Evolutionary conservation across 2,888 invertebrate genomes (phyloP).

Genomic region (Eupithecia pulchellata): DNA sequence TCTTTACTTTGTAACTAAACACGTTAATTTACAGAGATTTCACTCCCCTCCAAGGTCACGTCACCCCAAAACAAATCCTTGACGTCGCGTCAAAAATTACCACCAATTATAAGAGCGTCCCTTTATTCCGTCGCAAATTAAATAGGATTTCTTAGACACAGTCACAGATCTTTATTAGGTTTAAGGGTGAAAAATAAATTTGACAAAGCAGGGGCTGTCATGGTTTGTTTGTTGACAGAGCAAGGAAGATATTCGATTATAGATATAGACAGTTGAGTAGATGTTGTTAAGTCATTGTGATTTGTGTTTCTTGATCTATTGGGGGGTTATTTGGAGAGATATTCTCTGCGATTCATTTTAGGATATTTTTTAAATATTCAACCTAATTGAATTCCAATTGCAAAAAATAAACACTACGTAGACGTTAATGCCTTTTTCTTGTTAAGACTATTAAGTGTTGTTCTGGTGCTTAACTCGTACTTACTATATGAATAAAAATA

Average conservation of each 20-base stretch:
- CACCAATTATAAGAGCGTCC: conserved; percentile 46
- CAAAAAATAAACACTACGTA: too few relatives aligned
- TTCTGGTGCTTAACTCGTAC: too few relatives aligned
- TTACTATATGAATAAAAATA: too few relatives aligned
- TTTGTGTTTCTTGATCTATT: neutral
- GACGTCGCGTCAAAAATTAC: conserved; percentile 43
- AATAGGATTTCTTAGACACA: conserved; percentile 48
- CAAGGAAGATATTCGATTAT: conserved; percentile 16
- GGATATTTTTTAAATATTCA: too few relatives aligned
- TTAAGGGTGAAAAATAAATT: conserved; percentile 49
- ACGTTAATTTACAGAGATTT: conserved; percentile 1
- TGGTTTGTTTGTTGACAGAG: conserved; percentile 33
- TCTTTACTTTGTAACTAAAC: conserved; percentile 5
- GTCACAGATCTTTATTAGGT: conserved; percentile 53
- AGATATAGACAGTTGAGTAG: conserved; percentile 1
- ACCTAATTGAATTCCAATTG: too few relatives aligned
- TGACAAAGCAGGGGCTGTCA: conserved; percentile 41
- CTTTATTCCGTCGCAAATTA: conserved; percentile 50
- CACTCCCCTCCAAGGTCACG: conserved; percentile 46
- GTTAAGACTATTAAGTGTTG: too few relatives aligned
- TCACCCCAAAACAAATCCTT: conserved; percentile 36
- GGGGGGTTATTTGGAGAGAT: too few relatives aligned
- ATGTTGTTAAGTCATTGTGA: conserved; percentile 1
- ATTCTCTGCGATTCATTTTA: too few relatives aligned
- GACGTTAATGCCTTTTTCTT: too few relatives aligned